These are phyloP conservation scores for Nesoenas mayeri DNA, from an alignment of 2,113 vertebrate genomes.

Conservation along the genomic window DNA sequence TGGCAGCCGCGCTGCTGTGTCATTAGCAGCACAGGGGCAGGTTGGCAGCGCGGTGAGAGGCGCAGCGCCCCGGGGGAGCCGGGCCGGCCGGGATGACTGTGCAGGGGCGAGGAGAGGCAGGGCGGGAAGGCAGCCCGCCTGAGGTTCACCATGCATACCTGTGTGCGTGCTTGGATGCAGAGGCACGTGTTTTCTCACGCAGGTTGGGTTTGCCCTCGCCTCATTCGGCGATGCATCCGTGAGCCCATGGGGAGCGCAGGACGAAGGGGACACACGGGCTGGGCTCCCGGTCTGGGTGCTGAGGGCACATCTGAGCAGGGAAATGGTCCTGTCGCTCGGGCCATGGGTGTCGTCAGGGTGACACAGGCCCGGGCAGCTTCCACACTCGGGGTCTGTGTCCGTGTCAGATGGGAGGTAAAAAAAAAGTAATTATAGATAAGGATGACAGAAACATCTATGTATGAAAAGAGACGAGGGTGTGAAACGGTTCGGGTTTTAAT, in stretches of 20 bases:
- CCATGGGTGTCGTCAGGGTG: accelerated
- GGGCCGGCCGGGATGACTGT: neutral
- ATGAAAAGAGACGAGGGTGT: neutral
- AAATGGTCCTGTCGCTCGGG: neutral
- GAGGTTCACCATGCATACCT: neutral
- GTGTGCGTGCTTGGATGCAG: neutral
- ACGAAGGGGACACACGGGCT: accelerated
- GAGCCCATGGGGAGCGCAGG: accelerated
- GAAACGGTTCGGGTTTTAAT: neutral
- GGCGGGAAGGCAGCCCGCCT: slow-evolving; percentile 12
- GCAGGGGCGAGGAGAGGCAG: neutral
- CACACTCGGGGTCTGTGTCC: neutral
- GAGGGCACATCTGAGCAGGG: accelerated
- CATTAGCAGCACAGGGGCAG: slow-evolving; percentile 34
- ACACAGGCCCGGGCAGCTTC: neutral
- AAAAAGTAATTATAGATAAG: neutral
- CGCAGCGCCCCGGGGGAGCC: neutral
- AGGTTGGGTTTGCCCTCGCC: neutral
- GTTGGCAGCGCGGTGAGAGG: neutral
- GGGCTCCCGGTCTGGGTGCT: accelerated
- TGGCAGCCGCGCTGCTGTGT: slow-evolving; percentile 21
- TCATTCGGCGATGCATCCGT: accelerated
- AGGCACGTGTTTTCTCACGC: slow-evolving; percentile 24
- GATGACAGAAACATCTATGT: neutral
- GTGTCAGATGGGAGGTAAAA: neutral